These are phyloP conservation scores for Patiria miniata DNA, from an alignment of 35 echinoderm and acorn worm species.

Conservation along the genomic window DNA sequence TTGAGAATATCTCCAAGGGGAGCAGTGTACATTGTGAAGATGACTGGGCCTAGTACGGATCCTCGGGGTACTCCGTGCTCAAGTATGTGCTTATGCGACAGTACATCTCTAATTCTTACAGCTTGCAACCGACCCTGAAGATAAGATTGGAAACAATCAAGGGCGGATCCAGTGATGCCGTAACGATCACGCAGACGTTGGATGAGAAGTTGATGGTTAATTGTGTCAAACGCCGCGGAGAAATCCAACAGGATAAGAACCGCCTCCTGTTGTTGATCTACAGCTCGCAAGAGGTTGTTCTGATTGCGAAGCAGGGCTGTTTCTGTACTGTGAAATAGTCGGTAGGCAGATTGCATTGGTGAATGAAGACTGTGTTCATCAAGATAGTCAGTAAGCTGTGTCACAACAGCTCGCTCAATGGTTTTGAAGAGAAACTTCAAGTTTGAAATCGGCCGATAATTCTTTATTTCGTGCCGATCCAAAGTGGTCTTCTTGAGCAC, in stretches of 20 bases:
- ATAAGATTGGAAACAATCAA: conserved; percentile 52
- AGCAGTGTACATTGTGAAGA: conserved; percentile 60
- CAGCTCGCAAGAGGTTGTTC: conserved; percentile 47
- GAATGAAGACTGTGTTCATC: conserved; percentile 44
- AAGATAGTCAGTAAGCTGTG: conserved; percentile 33
- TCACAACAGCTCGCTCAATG: neutral
- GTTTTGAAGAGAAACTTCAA: neutral
- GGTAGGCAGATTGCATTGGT: conserved; percentile 39
- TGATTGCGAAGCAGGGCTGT: conserved; percentile 52
- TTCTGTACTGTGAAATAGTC: conserved; percentile 45
- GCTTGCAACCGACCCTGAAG: conserved; percentile 29
- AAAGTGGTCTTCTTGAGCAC: conserved; percentile 17
- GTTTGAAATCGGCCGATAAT: too few species aligned
- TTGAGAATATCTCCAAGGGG: conserved; percentile 54
- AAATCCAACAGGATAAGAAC: conserved; percentile 60
- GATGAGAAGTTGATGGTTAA: conserved; percentile 51
- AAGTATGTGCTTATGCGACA: conserved; percentile 14
- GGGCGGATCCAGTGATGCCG: conserved; percentile 46
- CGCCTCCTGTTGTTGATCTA: conserved; percentile 57
- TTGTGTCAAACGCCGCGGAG: too few species aligned
- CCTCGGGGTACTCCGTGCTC: conserved; percentile 70
- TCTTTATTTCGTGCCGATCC: neutral
- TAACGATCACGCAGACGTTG: conserved; percentile 44
- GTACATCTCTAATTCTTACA: conserved; percentile 20
- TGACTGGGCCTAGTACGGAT: conserved; percentile 67